Evolutionary conservation across 2,113 vertebrate genomes (phyloP).

Genomic region (Gambusia holbrooki): DNA sequence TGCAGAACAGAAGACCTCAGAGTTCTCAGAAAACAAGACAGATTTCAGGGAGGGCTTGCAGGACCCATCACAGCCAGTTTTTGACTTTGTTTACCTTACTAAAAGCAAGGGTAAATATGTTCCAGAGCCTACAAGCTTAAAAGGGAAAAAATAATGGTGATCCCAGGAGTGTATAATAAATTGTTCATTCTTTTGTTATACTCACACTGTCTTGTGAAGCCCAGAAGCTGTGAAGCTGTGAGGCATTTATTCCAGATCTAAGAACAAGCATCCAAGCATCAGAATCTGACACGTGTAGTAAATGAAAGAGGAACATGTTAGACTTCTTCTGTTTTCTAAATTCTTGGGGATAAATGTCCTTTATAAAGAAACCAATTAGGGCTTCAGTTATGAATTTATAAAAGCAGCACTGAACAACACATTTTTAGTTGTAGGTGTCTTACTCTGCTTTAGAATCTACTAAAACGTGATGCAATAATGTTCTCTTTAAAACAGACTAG

Average conservation of each 20-base stretch:
- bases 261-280: no score
- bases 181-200: slow-evolving; percentile 27
- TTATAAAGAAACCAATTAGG: neutral
- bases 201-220: slow-evolving; percentile 22
- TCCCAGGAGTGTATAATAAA: slow-evolving; percentile 23
- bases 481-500: slow-evolving; percentile 57
- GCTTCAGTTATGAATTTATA: neutral
- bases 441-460: slow-evolving; percentile 1
- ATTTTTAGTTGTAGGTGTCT: neutral
- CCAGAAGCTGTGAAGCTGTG: slow-evolving; percentile 24
- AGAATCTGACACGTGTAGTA: no score
- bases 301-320: neutral
- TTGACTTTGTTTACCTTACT: slow-evolving; percentile 19
- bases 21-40: slow-evolving; percentile 34
- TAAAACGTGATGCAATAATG: slow-evolving; percentile 70
- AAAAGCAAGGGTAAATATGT: slow-evolving; percentile 26
- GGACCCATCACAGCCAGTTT: slow-evolving; percentile 15
- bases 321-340: neutral
- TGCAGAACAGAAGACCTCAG: slow-evolving; percentile 32
- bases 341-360: neutral
- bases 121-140: slow-evolving; percentile 17
- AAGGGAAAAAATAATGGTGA: slow-evolving; percentile 34
- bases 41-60: slow-evolving; percentile 7
- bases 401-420: neutral
- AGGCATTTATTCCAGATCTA: neutral